phyloP scores from a whole-genome alignment of 2,888 invertebrate species.

The Machimus rusticus region DNA sequence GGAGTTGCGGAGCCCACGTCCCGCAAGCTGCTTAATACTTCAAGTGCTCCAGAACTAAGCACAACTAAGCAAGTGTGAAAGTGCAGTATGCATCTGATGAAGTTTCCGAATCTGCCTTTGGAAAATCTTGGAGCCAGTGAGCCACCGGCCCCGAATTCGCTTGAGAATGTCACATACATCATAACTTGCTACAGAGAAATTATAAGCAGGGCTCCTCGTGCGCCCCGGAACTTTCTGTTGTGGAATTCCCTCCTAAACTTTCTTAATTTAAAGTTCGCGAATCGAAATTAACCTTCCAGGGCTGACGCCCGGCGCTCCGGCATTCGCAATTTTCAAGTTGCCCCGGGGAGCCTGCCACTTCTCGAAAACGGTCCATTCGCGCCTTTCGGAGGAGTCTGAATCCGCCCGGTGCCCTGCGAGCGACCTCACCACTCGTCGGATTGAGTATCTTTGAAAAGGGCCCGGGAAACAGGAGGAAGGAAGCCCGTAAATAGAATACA shows the following conservation, averaged over 20 bases:
- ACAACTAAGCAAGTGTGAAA: background rate
- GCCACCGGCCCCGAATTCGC: background rate
- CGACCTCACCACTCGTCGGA: background rate
- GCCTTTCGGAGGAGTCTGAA: background rate
- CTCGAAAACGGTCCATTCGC: background rate
- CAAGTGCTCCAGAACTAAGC: background rate
- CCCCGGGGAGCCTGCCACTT: background rate
- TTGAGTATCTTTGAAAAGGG: background rate
- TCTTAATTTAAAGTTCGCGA: conserved; percentile 37
- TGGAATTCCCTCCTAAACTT: conserved; percentile 16
- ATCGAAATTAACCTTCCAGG: conserved; percentile 31
- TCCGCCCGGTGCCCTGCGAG: background rate
- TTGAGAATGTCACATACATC: conserved; percentile 25
- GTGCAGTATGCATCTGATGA: background rate
- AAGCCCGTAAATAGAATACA: conserved; percentile 20
- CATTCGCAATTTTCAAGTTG: background rate
- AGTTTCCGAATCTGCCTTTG: background rate
- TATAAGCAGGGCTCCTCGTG: background rate
- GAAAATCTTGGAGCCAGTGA: background rate
- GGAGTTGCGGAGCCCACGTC: background rate
- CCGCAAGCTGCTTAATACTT: background rate
- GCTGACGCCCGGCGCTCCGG: background rate
- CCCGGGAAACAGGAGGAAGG: conserved; percentile 8
- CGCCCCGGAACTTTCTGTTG: background rate
- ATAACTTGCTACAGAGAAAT: conserved; percentile 26